Conservation (phyloP, 2,113 vertebrate species). For the Misgurnus anguillicaudatus region DNA sequence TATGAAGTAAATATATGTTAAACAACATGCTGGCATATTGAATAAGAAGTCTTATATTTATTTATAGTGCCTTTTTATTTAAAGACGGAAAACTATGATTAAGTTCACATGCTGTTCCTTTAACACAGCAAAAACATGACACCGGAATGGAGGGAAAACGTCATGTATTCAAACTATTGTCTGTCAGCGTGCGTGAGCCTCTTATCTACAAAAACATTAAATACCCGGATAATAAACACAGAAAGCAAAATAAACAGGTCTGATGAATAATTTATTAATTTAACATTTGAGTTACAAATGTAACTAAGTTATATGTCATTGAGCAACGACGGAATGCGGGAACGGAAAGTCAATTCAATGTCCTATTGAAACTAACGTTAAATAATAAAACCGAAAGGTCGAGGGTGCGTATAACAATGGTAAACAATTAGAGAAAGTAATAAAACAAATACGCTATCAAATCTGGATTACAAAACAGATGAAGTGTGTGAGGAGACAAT, state of each 20-base stretch:
- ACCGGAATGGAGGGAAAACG: constrained; percentile 70
- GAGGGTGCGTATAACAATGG: not conserved
- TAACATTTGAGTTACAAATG: not conserved
- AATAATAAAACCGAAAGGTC: not conserved
- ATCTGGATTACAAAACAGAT: not conserved
- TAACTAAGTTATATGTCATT: not conserved
- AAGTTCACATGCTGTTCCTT: constrained; percentile 57
- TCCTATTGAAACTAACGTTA: not conserved
- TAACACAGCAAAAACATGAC: constrained; percentile 54
- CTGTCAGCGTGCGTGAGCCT: not conserved
- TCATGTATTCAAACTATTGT: constrained; percentile 71
- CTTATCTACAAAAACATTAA: not conserved
- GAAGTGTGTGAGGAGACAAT: not conserved
- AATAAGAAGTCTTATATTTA: not conserved
- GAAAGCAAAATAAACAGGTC: not conserved
- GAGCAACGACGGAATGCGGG: not conserved
- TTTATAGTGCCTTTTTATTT: not conserved
- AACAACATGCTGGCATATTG: not conserved
- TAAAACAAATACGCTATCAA: not conserved
- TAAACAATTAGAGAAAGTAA: not conserved
- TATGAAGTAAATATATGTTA: not conserved
- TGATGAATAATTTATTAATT: not conserved
- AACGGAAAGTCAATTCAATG: not conserved
- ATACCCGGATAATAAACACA: not conserved
- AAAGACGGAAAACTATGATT: not conserved